These are phyloP conservation scores for Polyommatus iphigenia DNA, from an alignment of 2,888 invertebrate genomes.

Conservation along the genomic window DNA sequence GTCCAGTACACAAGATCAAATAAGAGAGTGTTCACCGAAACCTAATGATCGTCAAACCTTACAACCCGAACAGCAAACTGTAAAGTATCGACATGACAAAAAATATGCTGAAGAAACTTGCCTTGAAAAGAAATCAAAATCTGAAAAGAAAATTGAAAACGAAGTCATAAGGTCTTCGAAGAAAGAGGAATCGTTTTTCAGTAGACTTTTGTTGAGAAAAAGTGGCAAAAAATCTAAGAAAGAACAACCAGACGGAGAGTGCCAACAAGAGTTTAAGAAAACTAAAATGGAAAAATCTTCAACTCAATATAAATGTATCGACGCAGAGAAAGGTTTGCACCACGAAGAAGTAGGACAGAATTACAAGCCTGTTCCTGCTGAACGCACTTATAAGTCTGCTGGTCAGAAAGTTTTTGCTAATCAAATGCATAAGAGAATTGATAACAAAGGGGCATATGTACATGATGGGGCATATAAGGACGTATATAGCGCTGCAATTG, in stretches of 20 bases:
- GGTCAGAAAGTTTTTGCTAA: constrained; percentile 75
- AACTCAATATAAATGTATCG: constrained; percentile 64
- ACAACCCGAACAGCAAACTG: constrained; percentile 62
- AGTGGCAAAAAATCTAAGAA: constrained; percentile 86
- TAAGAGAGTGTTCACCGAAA: constrained; percentile 62
- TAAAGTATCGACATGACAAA: constrained; percentile 62
- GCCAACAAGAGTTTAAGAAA: constrained; percentile 65
- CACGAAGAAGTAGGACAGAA: constrained; percentile 56
- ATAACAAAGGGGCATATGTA: constrained; percentile 74
- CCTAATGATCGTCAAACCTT: constrained; percentile 51
- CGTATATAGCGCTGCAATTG: constrained; percentile 71
- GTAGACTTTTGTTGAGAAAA: constrained; percentile 83
- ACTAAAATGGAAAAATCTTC: constrained; percentile 62
- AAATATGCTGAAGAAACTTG: constrained; percentile 72
- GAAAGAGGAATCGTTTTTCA: constrained; percentile 82
- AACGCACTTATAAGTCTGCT: constrained; percentile 69
- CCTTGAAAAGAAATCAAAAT: constrained; percentile 74
- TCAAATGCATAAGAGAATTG: constrained; percentile 75
- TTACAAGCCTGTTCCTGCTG: constrained; percentile 66
- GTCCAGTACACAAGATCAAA: constrained; percentile 74
- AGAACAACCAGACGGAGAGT: constrained; percentile 69
- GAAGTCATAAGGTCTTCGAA: constrained; percentile 74
- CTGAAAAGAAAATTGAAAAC: constrained; percentile 72
- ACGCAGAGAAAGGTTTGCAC: constrained; percentile 54
- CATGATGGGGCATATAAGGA: constrained; percentile 75